A percentile compares a stretch with the other conserved stretches of the same genome.
Conservation (phyloP, 2,888 invertebrate species). For the Linnaemya vulpina region DNA sequence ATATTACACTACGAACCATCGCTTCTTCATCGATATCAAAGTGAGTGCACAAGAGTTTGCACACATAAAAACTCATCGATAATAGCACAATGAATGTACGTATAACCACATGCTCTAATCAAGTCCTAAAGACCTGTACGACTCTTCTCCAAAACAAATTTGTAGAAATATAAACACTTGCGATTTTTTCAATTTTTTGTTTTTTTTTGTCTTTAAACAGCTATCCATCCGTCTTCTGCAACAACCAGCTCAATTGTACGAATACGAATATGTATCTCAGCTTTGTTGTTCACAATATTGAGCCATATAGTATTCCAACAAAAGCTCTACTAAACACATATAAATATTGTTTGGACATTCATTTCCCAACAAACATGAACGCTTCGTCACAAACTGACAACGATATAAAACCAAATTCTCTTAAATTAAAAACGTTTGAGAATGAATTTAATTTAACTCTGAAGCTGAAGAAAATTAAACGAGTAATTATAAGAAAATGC, state of each 20-base stretch:
- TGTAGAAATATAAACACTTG: slow-evolving; percentile 55
- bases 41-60: slow-evolving; percentile 35
- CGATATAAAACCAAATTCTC: background rate
- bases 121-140: background rate
- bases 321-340: slow-evolving; percentile 37
- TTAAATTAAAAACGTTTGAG: no score
- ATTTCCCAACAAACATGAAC: background rate
- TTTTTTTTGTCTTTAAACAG: slow-evolving; percentile 1
- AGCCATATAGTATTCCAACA: background rate
- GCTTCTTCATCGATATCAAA: slow-evolving; percentile 44
- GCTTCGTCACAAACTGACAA: background rate
- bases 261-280: slow-evolving; percentile 40
- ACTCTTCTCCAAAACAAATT: slow-evolving; percentile 50
- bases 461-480: no score
- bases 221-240: background rate
- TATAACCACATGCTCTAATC: background rate
- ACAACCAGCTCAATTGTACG: slow-evolving; percentile 12
- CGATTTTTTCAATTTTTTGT: slow-evolving; percentile 14
- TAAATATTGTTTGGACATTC: slow-evolving; percentile 1
- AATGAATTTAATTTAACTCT: no score
- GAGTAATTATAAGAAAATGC: no score
- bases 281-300: slow-evolving; percentile 42
- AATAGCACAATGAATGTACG: slow-evolving; percentile 1
- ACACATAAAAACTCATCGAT: slow-evolving; percentile 45
- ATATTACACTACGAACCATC: slow-evolving; percentile 44